Evolutionary conservation across 2,797 vertebrate genomes (phyloP).

Genomic region (Mormyrops attenuatus): DNA sequence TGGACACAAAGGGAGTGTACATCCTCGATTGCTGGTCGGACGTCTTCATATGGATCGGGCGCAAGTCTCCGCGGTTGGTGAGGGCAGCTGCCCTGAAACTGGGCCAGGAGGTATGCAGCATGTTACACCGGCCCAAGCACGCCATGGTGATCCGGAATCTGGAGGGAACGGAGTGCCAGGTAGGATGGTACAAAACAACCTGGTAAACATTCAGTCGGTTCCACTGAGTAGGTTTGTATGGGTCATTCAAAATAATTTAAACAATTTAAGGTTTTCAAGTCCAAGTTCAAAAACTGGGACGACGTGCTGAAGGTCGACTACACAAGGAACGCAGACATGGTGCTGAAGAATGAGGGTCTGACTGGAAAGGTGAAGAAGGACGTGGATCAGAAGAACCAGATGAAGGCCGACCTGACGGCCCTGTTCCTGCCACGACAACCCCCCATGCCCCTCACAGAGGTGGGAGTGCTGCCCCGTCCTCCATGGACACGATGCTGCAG

Average conservation of each 20-base stretch:
- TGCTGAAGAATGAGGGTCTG: conserved; percentile 68
- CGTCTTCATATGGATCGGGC: conserved; percentile 96
- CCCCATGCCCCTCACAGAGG: conserved; percentile 77
- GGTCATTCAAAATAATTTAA: not conserved
- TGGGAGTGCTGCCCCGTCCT: conserved; percentile 22
- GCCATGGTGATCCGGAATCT: conserved; percentile 85
- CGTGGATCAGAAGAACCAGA: conserved; percentile 82
- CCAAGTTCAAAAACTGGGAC: conserved; percentile 98
- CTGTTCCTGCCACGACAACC: conserved; percentile 92
- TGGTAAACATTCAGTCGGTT: not conserved
- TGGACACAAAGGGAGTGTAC: conserved; percentile 94
- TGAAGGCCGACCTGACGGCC: conserved; percentile 93
- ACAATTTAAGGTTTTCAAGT: conserved; percentile 84
- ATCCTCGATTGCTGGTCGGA: conserved; percentile 97
- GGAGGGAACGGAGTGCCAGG: conserved; percentile 92
- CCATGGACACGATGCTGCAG: not conserved
- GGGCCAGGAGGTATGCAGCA: conserved; percentile 90
- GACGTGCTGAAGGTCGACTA: conserved; percentile 93
- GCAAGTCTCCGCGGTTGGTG: conserved; percentile 87
- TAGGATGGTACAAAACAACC: conserved; percentile 33
- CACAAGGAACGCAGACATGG: conserved; percentile 83
- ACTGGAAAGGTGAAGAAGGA: conserved; percentile 90
- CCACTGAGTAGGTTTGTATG: not conserved
- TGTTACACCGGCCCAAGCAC: conserved; percentile 93
- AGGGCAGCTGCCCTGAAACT: conserved; percentile 90